Evolutionary conservation across 64 coral and sea anemone species (phyloP).

Genomic region (Dendrophyllia cribrosa): DNA sequence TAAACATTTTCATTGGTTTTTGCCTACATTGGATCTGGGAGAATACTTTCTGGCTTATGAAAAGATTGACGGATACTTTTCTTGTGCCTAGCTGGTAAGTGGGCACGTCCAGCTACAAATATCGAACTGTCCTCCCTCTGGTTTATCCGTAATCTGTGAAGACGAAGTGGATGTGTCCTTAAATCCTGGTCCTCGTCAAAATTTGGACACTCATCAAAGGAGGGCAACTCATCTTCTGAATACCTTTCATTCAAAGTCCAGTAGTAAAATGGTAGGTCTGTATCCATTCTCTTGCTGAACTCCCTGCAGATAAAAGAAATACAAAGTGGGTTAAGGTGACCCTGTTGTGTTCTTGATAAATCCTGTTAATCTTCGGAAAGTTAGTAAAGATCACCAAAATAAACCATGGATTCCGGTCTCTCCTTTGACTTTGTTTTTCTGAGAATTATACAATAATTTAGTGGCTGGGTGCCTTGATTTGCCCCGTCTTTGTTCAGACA

Average conservation of each 20-base stretch:
- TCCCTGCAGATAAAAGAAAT: conserved; percentile 28
- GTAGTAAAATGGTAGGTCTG: conserved; percentile 44
- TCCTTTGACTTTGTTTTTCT: too few relatives aligned
- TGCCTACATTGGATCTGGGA: background rate
- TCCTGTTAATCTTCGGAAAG: too few relatives aligned
- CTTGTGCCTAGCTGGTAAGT: conserved; percentile 60
- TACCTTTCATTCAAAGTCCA: conserved; percentile 65
- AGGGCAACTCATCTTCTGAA: conserved; percentile 35
- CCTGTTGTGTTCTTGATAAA: too few relatives aligned
- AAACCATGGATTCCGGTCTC: too few relatives aligned
- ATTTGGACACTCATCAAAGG: conserved; percentile 53
- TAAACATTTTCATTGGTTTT: background rate
- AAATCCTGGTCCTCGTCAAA: conserved; percentile 17
- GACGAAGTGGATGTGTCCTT: conserved; percentile 40
- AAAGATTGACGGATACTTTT: conserved; percentile 63
- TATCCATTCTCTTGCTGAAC: conserved; percentile 77
- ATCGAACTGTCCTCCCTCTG: conserved; percentile 78
- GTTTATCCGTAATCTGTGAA: conserved; percentile 39
- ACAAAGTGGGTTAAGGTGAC: background rate
- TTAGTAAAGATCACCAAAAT: too few relatives aligned
- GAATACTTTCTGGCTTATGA: conserved; percentile 48
- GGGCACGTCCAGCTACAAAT: conserved; percentile 60
- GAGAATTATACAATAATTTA: too few relatives aligned
- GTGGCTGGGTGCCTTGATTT: too few relatives aligned
- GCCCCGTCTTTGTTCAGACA: too few relatives aligned